Base-by-base conservation (phyloP, 2,113 vertebrate genomes). In the Xyliphius kryptos region DNA sequence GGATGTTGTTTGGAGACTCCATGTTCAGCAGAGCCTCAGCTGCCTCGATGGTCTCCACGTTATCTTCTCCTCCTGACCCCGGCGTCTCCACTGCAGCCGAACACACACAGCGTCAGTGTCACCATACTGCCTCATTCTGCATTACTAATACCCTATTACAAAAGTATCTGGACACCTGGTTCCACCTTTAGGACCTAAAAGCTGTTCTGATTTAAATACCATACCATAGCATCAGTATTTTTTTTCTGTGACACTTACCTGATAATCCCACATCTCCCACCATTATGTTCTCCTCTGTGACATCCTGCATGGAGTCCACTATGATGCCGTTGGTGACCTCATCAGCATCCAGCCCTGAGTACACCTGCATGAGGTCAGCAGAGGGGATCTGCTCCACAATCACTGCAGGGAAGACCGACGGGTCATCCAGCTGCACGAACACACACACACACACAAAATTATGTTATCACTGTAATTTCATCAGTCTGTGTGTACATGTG, bases 361-460 rank as follows among this genome's bases (percentile, higher is more conserved):
- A 93, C 48, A 92, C 89, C 73, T 90, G 90, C 80, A 93, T 83
- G 70, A 93, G 83, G 76, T 92, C 91, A 0, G 90, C 79, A 14
- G 89, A 76, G 0, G 90, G 91, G 26, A 92, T 85, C 75, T 91
- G 91, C 74, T 93, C 91, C 54, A 92, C 91, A 1, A 93, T 92
- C 66, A 91, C 89, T 0, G 90, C 89, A 26, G 90, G 91, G 71
- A 92, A 93, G 56, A 91, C 89, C 1, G 89, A 89, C 2, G 90
- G 90, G 74, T 92, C 91, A 32, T 93, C 90, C 73, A 92, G 82
- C 90, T 92, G 73, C 6, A 32, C 3, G 50, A 22, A 20, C 14
- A 37, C 40, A 16, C 52, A 19, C 66, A 41, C 40, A 41, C 40
- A 41, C 40, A 41, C 40, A 41, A 2, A 41, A 10, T 41, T 41